These are phyloP conservation scores for Acleris sparsana DNA, from an alignment of 2,888 invertebrate genomes.

Conservation along the genomic window DNA sequence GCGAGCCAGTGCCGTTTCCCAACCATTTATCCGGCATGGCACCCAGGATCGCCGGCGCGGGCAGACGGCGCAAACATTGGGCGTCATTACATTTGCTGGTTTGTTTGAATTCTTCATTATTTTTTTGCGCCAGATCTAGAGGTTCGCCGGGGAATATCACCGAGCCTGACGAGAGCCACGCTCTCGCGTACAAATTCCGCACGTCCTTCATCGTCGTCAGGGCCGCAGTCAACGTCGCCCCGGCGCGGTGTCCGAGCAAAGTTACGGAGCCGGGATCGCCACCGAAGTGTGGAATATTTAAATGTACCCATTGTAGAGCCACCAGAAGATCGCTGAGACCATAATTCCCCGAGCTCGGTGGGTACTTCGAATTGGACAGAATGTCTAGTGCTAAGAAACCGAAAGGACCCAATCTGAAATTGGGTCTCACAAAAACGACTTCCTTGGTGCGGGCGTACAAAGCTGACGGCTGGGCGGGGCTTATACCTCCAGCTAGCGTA, in stretches of 20 bases:
- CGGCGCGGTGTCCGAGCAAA: slow-evolving; percentile 92
- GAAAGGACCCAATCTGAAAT: slow-evolving; percentile 90
- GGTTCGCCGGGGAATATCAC: slow-evolving; percentile 88
- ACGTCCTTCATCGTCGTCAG: slow-evolving; percentile 85
- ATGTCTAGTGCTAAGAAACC: slow-evolving; percentile 92
- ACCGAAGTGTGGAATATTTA: slow-evolving; percentile 93
- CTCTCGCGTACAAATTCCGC: slow-evolving; percentile 87
- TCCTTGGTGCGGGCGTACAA: slow-evolving; percentile 90
- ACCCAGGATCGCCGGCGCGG: slow-evolving; percentile 84
- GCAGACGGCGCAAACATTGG: slow-evolving; percentile 81
- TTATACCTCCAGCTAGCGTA: slow-evolving; percentile 89
- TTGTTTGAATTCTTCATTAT: slow-evolving; percentile 85
- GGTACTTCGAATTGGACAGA: slow-evolving; percentile 87
- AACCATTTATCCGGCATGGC: slow-evolving; percentile 89
- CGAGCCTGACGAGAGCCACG: slow-evolving; percentile 92
- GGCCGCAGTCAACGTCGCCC: slow-evolving; percentile 92
- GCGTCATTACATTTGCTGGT: slow-evolving; percentile 82
- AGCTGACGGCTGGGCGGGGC: slow-evolving; percentile 89
- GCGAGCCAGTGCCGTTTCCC: slow-evolving; percentile 84
- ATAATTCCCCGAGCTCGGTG: slow-evolving; percentile 92
- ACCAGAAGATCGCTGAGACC: slow-evolving; percentile 91
- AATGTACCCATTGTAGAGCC: slow-evolving; percentile 90
- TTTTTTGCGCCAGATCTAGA: slow-evolving; percentile 83
- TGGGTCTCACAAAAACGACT: slow-evolving; percentile 93
- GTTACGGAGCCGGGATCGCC: slow-evolving; percentile 91